phyloP scores from a whole-genome alignment of 1,140 invertebrate species.

The Sycobia sp. region DNA sequence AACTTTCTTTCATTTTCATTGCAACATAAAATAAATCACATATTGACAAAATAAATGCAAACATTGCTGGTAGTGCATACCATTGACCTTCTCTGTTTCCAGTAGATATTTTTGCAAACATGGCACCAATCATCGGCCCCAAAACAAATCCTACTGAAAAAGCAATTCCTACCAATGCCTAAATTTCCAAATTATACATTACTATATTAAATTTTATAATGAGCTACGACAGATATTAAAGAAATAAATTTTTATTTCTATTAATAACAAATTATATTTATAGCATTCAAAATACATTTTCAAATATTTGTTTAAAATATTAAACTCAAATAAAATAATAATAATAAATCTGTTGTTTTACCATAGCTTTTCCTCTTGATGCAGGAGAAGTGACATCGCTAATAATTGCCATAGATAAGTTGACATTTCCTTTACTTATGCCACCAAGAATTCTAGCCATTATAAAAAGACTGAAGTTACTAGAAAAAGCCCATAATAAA shows the following conservation, averaged over 20 bases:
- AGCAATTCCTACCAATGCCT: conserved; percentile 95
- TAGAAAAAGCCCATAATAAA: conserved; percentile 85
- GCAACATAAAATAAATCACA: conserved; percentile 80
- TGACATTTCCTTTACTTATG: conserved; percentile 95
- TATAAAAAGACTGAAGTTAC: conserved; percentile 90
- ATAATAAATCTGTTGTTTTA: conserved; percentile 55
- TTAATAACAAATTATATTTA: too few relatives aligned
- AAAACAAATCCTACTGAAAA: conserved; percentile 97
- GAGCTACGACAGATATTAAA: not conserved
- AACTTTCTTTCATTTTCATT: conserved; percentile 83
- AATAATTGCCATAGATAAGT: conserved; percentile 92
- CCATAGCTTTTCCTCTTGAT: conserved; percentile 92
- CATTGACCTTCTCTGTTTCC: conserved; percentile 69
- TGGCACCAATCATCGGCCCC: conserved; percentile 92
- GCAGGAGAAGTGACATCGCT: conserved; percentile 86
- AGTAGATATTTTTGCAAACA: conserved; percentile 78
- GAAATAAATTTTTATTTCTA: too few relatives aligned
- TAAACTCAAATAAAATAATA: not conserved
- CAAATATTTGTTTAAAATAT: too few relatives aligned
- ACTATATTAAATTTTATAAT: not conserved
- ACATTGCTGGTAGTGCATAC: conserved; percentile 83
- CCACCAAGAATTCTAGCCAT: conserved; percentile 92
- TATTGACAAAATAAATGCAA: conserved; percentile 80
- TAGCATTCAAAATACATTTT: too few relatives aligned
- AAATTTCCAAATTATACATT: conserved; percentile 43